Evolutionary conservation across 2,888 invertebrate species (phyloP), one percentile per base, ranked within the genome.

Genomic region (Eristalis arbustorum): DNA sequence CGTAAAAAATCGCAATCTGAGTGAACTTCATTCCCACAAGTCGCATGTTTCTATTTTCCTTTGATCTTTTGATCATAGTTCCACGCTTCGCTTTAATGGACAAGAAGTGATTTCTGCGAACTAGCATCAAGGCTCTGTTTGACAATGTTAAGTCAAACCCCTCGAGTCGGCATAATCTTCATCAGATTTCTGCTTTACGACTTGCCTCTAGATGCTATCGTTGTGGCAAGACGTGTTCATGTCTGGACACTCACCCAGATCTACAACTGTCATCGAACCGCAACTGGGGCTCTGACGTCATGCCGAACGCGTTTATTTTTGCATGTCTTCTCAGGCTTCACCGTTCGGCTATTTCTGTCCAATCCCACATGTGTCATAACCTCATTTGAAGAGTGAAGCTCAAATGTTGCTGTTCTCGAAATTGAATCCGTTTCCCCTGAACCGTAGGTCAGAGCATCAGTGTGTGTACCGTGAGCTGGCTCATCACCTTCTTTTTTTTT

Each of bases 381-480:
- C 49, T 49, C 49, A 18, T 49, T 18, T 49, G 49, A 49, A 8
- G 49, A 18, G 18, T 49, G 18, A 5, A 49, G n/a, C n/a, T 49
- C 49, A 49, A 49, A 49, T 18, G 49, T 49, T 49, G 49, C 49
- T 49, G 49, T 49, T 49, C 18, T 6, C 49, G 49, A n/a, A 76
- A 75, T 80, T 76, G 76, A 72, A 76, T 76, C 31, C 66, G 49
- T 71, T 84, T 49, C 18, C 49, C 25, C 59, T 64, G 73, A 81
- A 77, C 59, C 63, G 68, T 57, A 76, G 81, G 69, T 77, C 73
- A 81, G 64, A 59, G 71, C 56, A 28, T 67, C 64, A 64, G 72
- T 40, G 75, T 75, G 62, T 57, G 8, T 42, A 42, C 42, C 42
- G 42, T 18, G n/a, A n/a, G 42, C 14, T 42, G 14, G 42, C 6